These are phyloP conservation scores for Bacillus rossius DNA, from an alignment of 1,140 invertebrate species.

Conservation along the genomic window DNA sequence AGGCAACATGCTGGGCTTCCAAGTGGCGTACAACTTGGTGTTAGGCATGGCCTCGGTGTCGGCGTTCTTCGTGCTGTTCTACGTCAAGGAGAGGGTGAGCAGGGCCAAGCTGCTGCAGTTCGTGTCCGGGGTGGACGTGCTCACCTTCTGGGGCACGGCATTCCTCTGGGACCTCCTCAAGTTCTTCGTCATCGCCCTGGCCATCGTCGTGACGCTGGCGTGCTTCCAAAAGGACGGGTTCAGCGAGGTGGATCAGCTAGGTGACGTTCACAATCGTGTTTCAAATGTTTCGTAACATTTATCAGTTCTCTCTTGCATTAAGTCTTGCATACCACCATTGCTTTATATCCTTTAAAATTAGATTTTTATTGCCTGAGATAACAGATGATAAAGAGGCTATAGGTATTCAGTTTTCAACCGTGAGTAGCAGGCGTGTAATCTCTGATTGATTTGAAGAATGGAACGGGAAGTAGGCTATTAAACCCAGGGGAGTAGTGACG, in stretches of 20 bases:
- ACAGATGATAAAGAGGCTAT: too few species aligned
- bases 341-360: too few species aligned
- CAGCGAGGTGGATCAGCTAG: not conserved
- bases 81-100: conserved; percentile 55
- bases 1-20: conserved; percentile 11
- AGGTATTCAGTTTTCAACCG: too few species aligned
- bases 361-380: too few species aligned
- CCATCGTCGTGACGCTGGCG: not conserved
- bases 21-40: conserved; percentile 32
- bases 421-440: too few species aligned
- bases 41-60: conserved; percentile 60
- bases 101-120: conserved; percentile 60
- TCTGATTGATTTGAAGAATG: too few species aligned
- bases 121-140: conserved; percentile 51
- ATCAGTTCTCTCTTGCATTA: too few species aligned
- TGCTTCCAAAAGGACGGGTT: conserved; percentile 5
- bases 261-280: too few species aligned
- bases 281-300: too few species aligned
- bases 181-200: conserved; percentile 1
- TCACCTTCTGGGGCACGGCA: conserved; percentile 47
- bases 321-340: too few species aligned
- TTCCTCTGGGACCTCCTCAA: conserved; percentile 51
- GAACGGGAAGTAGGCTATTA: too few species aligned
- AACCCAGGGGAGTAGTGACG: too few species aligned
- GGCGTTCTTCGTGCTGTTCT: conserved; percentile 57